Base-by-base conservation (phyloP, 1,140 invertebrate genomes). In the Diorhabda elongata region DNA sequence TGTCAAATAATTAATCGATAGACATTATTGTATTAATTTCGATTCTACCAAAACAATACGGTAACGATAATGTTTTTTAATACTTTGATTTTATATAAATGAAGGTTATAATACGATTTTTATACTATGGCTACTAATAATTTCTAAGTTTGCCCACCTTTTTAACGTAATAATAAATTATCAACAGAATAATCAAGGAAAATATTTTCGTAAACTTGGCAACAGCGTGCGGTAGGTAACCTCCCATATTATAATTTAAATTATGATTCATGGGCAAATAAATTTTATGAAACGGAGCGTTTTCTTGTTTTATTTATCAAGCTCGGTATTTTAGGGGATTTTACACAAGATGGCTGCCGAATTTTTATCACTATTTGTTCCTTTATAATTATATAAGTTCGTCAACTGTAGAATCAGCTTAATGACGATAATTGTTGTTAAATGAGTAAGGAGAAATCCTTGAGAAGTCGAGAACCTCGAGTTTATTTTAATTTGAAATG, bases 221-320 rank as follows among this genome's bases (percentile, higher is more conserved):
- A 62, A 62, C 61, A 44, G 4, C 11, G 61, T n/a, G 44, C 42
- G 43, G 42, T 43, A 11, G 58, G n/a, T 61, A 41, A 42, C 43
- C 26, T 62, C 43, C 44, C 61, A 62, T 11, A 62, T 62, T 62
- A 44, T n/a, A 62, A 62, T 62, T 62, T 44, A 62, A 62, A 62
- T 62, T 62, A 62, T 62, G 43, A 62, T 62, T 62, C 61, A 44
- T 47, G 61, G 42, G 44, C 47, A 52, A n/a, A 52, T 52, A 52
- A 52, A 52, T 52, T 52, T 52, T 52, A 52, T 52, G 47, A 52
- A 52, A 52, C 47, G 6, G 47, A 52, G 47, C 47, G 47, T 52
- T 52, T 52, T 52, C 47, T 52, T 52, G 47, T 52, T 52, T 52
- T 52, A 52, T 52, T 52, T 52, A 52, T 52, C 47, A 52, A 52